Base-by-base conservation (phyloP, 1,140 invertebrate species). In the Cotesia vestalis region DNA sequence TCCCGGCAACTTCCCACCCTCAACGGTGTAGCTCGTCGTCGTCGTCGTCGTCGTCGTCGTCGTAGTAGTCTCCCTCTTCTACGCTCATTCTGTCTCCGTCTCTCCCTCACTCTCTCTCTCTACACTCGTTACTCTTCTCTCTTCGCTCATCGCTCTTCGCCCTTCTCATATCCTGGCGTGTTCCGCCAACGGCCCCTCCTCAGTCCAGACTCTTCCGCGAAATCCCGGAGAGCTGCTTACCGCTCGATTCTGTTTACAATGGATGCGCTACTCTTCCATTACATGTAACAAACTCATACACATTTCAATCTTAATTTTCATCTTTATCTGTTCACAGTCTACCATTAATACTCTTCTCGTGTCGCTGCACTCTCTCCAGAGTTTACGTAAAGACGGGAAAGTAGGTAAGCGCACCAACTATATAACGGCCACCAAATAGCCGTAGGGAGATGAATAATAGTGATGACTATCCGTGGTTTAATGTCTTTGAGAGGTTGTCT, bases 1-100 rank as follows among this genome's bases (percentile, higher is more conserved):
- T 86, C 85, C 85, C 85, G 81, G 82, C 83, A 84, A 84, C 82
- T 85, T 85, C 83, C 84, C 83, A 81, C 80, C 81, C 83, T 81
- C 78, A 73, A 78, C 78, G 74, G 73, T 73, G 74, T 67, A 78
- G 73, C 75, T 76, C 77, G 77, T 62, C 70, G 34, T 51, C 55
- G n/a, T 66, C 40, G 40, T 46, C 40, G 40, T 46, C 40, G 40
- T 76, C 77, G 77, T 61, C 69, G 27, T 46, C 40, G 40, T 76
- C 77, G 77, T 61, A 66, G 27, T 51, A 40, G n/a, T 66, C 76
- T 74, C 62, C 66, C 60, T 73, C 34, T 60, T 63, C 11, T 27
- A 14, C 51, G 53, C 72, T 38, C 40, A 27, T 61, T n/a, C 60
- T 35, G 57, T 52, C 38, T 60, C 63, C 27, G 1, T 68, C 20